Percentiles rank a stretch among this genome's conserved stretches.
Conservation (phyloP, 2,113 vertebrate genomes). For the Anseranas semipalmata region DNA sequence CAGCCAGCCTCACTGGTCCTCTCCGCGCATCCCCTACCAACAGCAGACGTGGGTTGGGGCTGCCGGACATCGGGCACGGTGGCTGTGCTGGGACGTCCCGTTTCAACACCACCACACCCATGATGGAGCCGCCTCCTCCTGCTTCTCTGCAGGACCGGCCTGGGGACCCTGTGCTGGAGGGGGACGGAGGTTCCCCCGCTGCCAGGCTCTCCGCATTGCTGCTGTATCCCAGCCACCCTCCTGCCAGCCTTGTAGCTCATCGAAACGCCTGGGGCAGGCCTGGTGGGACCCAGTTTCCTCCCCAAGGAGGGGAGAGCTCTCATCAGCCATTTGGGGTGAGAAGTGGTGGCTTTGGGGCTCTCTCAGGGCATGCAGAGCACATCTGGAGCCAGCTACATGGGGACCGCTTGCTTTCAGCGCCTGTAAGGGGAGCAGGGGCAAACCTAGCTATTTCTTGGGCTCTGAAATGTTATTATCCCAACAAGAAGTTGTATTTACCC, state of each 20-base stretch:
- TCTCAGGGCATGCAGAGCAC: background rate
- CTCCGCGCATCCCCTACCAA: background rate
- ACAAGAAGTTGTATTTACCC: background rate
- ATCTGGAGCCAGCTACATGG: accelerated
- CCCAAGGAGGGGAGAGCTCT: background rate
- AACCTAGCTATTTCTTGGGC: background rate
- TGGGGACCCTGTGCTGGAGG: no score
- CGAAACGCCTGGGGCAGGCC: background rate
- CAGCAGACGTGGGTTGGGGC: no score
- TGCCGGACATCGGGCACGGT: no score
- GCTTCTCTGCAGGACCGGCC: background rate
- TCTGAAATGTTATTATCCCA: background rate
- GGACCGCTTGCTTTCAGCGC: background rate
- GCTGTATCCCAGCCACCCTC: background rate
- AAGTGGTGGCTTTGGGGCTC: background rate
- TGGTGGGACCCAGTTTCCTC: background rate
- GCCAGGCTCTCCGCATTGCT: background rate
- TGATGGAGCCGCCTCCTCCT: background rate
- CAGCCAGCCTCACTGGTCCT: background rate
- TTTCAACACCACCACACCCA: no score
- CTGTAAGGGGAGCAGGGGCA: background rate
- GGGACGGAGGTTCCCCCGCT: background rate
- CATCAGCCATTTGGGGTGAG: background rate
- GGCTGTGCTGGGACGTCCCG: no score
- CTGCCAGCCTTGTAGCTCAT: background rate